Base-by-base conservation (phyloP, 2,888 invertebrate species). In the Mimas tiliae region DNA sequence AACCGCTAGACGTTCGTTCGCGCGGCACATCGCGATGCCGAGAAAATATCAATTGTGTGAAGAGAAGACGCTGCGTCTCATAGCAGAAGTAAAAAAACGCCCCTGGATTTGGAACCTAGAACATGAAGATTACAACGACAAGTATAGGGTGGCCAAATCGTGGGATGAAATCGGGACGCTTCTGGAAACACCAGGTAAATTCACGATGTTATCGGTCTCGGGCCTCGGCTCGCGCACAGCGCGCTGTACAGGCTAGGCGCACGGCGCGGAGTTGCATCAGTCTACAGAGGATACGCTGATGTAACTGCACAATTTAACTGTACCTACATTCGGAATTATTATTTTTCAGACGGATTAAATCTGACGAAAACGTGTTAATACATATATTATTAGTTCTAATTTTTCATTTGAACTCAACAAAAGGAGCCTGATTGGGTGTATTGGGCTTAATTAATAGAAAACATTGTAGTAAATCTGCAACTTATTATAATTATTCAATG, bases 51-150 rank as follows among this genome's bases (percentile, higher is more conserved):
- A 64, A 6, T 58, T 78, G 27, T 67, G 74, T 0, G 73, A 79
- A 58, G 63, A 69, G 21, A 38, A 64, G 58, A 66, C 70, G 0
- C 65, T 69, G 21, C 64, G 63, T 21, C 70, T 88, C 4, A 82
- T 87, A 62, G 67, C 76, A 6, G 82, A 82, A 73, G 79, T 88
- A 9, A 79, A 75, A 67, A 76, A 67, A 12, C 74, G 80, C 14
- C 77, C 75, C 1, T 82, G 79, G 55, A 62, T 89, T 19, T 88
- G 88, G 88, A 76, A 88, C 66, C 64, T 73, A 2, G 78, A 78
- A 0, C 67, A 82, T 50, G 72, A 78, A 8, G 67, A 74, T 3
- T 82, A 87, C 72, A 82, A 78, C 58, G 81, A 86, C 33, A 79
- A 84, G 65, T 73, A 69, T 33, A 68, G 70, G 21, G 67, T 79